Evolutionary conservation across 2,113 vertebrate genomes (phyloP).

Genomic region (Pseudopodoces humilis): DNA sequence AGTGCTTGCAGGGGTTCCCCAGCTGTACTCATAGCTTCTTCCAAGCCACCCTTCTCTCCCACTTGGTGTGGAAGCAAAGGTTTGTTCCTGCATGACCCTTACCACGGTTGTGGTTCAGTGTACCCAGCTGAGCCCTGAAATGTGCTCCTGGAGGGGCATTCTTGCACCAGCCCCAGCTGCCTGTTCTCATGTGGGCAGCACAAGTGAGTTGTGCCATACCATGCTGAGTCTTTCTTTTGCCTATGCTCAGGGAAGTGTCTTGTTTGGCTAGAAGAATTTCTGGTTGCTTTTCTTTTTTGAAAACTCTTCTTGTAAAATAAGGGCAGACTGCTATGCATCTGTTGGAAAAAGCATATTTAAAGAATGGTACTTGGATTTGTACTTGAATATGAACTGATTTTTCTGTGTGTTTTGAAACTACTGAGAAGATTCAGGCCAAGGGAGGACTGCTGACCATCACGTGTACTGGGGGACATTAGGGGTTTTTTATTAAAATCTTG

Average conservation of each 20-base stretch:
- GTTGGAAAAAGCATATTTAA: not conserved
- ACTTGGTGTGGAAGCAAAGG: not conserved
- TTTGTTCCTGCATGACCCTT: not conserved
- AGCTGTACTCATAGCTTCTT: not conserved
- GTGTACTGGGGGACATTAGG: not conserved
- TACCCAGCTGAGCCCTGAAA: not conserved
- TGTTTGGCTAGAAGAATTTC: not conserved
- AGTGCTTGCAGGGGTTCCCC: not conserved
- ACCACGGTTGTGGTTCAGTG: fast-evolving
- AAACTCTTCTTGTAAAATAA: not conserved
- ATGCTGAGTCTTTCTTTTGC: not conserved
- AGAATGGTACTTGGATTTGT: not conserved
- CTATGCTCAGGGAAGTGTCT: not conserved
- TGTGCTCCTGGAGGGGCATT: not conserved
- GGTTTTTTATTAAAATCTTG: not conserved
- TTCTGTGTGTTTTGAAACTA: not conserved
- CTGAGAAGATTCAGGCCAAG: not conserved
- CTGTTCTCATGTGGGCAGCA: not conserved
- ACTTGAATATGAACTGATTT: not conserved
- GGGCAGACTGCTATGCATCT: not conserved
- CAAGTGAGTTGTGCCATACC: not conserved
- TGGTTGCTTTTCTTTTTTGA: not conserved
- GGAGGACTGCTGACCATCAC: not conserved
- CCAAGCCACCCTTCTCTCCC: fast-evolving
- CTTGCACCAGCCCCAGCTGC: fast-evolving